Evolutionary conservation across 2,888 invertebrate genomes (phyloP).

Genomic region (Argyresthia goedartella): DNA sequence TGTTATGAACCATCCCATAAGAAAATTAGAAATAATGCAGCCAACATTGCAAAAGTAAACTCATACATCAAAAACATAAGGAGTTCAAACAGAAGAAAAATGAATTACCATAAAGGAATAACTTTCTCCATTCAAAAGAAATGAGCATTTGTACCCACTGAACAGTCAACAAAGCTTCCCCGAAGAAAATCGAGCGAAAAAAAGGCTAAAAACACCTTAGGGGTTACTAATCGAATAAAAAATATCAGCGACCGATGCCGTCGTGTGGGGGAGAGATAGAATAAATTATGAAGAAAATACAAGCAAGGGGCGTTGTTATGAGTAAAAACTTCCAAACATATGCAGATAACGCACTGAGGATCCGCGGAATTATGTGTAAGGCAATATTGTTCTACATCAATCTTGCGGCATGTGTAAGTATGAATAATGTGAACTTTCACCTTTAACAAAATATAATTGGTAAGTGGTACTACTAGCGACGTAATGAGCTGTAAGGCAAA

Average conservation of each 20-base stretch:
- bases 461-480: too few relatives aligned
- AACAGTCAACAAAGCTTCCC: conserved; percentile 67
- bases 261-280: conserved; percentile 66
- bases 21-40: too few relatives aligned
- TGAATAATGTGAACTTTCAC: conserved; percentile 2
- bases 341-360: conserved; percentile 48
- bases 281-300: conserved; percentile 68
- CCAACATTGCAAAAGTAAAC: not conserved
- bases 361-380: conserved; percentile 38
- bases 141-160: conserved; percentile 63
- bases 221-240: conserved; percentile 74
- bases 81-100: conserved; percentile 9
- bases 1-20: too few relatives aligned
- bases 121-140: conserved; percentile 66
- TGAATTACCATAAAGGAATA: conserved; percentile 32
- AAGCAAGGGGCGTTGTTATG: conserved; percentile 62
- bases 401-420: conserved; percentile 2
- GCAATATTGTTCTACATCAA: conserved; percentile 28
- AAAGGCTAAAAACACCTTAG: conserved; percentile 73
- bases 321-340: conserved; percentile 56
- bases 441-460: conserved; percentile 15
- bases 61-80: not conserved
- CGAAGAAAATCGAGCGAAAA: conserved; percentile 72
- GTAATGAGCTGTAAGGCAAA: too few relatives aligned
- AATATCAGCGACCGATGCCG: conserved; percentile 72